Evolutionary conservation across 2,113 vertebrate genomes (phyloP), one percentile per base, ranked within the genome.

Genomic region (Odocoileus hemionus): DNA sequence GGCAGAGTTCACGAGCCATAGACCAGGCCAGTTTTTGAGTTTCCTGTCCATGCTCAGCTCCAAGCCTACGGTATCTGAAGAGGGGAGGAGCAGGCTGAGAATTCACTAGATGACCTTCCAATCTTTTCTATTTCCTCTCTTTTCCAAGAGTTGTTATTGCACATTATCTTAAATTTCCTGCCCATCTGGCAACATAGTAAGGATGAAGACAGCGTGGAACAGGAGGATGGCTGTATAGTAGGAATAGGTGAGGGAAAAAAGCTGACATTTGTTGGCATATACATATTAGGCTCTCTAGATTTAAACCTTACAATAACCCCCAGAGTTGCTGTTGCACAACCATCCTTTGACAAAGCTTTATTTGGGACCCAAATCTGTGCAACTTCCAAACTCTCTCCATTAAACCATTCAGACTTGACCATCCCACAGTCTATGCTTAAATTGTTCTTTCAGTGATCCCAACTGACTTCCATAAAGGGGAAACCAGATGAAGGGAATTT

Each of bases 31-130:
- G 70, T 61, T 96, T 78, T 3, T 2, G 55, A 97, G 95, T 98
- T 98, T 98, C 97, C 74, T 39, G 76, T 97, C 88, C 90, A 89
- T 89, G 30, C 54, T 92, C 88, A 67, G 52, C 94, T 97, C 96
- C 54, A 52, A 87, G 96, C 67, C 91, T 91, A 12, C n/a, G 0
- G 0, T 6, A 43, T 78, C 70, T 58, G 5, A 80, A 83, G 89
- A 60, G 67, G 25, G 33, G 45, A 58, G 57, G 28, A 86, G 15
- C 28, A 19, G 33, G 23, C 33, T 36, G n/a, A 86, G 55, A 61
- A 83, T 30, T 36, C 86, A 57, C 36, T 6, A 26, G 39, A 76
- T 0, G 4, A 13, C 39, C 64, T 89, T 92, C 74, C n/a, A 82
- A 17, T 23, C 52, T 9, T 76, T 91, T 39, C 52, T 21, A 39